phyloP scores from a whole-genome alignment of 2,888 invertebrate species.

The Caenorhabditis sinica region DNA sequence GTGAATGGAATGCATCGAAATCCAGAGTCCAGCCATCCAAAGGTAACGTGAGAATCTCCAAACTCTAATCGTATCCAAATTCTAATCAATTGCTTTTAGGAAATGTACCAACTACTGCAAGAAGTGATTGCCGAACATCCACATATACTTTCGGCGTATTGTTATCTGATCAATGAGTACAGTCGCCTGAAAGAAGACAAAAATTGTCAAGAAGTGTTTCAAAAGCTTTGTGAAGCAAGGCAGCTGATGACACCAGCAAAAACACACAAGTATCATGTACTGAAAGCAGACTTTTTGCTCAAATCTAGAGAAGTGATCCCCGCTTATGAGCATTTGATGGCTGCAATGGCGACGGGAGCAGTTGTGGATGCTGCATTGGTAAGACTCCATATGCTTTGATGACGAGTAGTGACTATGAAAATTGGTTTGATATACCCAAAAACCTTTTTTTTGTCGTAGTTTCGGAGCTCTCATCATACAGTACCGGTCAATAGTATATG shows the following conservation, averaged over 20 bases:
- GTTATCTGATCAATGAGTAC: slow-evolving; percentile 44
- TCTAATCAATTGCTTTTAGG: slow-evolving; percentile 29
- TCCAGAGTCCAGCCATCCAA: slow-evolving; percentile 39
- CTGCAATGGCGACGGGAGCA: slow-evolving; percentile 46
- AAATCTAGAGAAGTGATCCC: slow-evolving; percentile 37
- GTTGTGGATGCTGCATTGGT: slow-evolving; percentile 26
- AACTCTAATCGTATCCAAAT: neutral
- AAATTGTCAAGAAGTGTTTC: slow-evolving; percentile 29
- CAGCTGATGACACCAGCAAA: slow-evolving; percentile 23
- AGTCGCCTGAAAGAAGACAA: neutral
- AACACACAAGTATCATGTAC: slow-evolving; percentile 28
- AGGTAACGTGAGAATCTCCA: slow-evolving; percentile 1
- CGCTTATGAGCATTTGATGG: slow-evolving; percentile 56
- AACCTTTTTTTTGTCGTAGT: too few species aligned
- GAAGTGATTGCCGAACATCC: slow-evolving; percentile 36
- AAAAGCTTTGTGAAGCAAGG: slow-evolving; percentile 13
- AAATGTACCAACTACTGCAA: slow-evolving; percentile 32
- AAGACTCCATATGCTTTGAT: neutral
- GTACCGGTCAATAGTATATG: too few species aligned
- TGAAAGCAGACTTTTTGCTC: slow-evolving; percentile 44
- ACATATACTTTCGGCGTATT: slow-evolving; percentile 40
- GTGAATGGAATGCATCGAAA: slow-evolving; percentile 52
- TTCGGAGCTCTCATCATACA: too few species aligned
- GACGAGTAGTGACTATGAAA: too few species aligned
- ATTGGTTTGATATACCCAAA: too few species aligned